Evolutionary conservation across 2,113 vertebrate genomes (phyloP), one percentile per base, ranked within the genome.

Genomic region (Bettongia penicillata): DNA sequence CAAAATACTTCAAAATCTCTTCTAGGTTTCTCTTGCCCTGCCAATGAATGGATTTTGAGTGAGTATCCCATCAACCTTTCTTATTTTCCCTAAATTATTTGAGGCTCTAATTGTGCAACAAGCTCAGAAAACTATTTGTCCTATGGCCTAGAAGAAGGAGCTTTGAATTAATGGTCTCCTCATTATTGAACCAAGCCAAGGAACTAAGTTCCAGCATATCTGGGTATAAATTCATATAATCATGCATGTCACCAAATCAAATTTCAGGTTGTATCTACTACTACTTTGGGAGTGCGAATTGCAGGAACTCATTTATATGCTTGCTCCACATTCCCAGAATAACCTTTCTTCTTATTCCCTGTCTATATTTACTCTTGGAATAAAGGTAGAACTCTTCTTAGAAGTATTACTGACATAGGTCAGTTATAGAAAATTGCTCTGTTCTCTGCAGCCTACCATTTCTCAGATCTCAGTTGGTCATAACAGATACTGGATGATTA

Each of bases 71-170:
- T 91, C 47, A 52, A 28, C 94, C 47, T 94, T 91, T 11, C 26
- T 91, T 90, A 51, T 89, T 8, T 84, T 95, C 53, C 96, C n/a
- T 93, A 51, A 25, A 93, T 90, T 43, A 49, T n/a, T 57, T 24
- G 22, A 93, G 23, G 50, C 50, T 28, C 93, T 49, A n/a, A 14
- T 31, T 3, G 26, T 57, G 26, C 55, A 57, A 9, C 25, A 91
- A 93, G 57, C 91, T 77, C 91, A 53, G 1, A 43, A 0, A 16
- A 91, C 8, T 53, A 90, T 3, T 4, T 90, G 5, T 37, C 89
- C 51, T 91, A 51, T 31, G 25, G 22, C 19, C 51, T 90, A 48
- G 1, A 31, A 2, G 10, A n/a, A 47, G 3, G 19, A 55, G 9
- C 57, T 48, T 53, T 19, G 2, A 68, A 26, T 53, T 8, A 89